Evolutionary conservation across 1,140 invertebrate species (phyloP), one percentile per base, ranked within the genome.

Genomic region (Drosophila setifemur): DNA sequence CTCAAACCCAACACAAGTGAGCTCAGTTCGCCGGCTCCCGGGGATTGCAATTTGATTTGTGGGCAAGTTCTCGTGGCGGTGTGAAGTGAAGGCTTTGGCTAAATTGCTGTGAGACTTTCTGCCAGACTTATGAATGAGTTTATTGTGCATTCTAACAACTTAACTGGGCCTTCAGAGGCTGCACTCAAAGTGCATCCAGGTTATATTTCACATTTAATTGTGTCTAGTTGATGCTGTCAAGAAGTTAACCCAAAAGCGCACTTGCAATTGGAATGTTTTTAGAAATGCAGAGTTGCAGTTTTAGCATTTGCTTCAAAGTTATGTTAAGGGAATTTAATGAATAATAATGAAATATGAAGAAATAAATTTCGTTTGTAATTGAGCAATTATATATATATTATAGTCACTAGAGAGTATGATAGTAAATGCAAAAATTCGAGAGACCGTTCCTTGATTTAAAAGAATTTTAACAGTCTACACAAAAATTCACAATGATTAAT

Each of bases 21-120:
- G 53, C 58, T 14, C 37, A 43, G 57, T 43, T 61, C 39, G 16
- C 31, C 12, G 52, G 16, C 57, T 64, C 60, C 47, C 25, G 60
- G 60, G 60, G 60, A 49, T 64, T 64, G 60, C 60, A 64, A 64
- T 64, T 64, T 64, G 60, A 64, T 64, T 64, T 64, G 60, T 64
- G 60, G 60, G 57, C 60, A 43, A 48, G 39, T 60, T 35, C n/a
- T 4, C 49, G 42, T 48, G 29, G 60, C 57, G 57, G 60, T 64
- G 60, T 44, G 39, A 64, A 64, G 57, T 64, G 60, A 64, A 64
- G 57, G 39, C 60, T 64, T 40, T 35, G 14, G 57, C 60, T 40
- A 64, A 64, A 64, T 64, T 64, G 60, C 60, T 64, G 60, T 64
- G 60, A 64, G 60, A 64, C 57, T 63, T 47, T 47, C 28, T 31